Base-by-base conservation (phyloP, 2,888 invertebrate species). In the Chromoteleia sp. region DNA sequence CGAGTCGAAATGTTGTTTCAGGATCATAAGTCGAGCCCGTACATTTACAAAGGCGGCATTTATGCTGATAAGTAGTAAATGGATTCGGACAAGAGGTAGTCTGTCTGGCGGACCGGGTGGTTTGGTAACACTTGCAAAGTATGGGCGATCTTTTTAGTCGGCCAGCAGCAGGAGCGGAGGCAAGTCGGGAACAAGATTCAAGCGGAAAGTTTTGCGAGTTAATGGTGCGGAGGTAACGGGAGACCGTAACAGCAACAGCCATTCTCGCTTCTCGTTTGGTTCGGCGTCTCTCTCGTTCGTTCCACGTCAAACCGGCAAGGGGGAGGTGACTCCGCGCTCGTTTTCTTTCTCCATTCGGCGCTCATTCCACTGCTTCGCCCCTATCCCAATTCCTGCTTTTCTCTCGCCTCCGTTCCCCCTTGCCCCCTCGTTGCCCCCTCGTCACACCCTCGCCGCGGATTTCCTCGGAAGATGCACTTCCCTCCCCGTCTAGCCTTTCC, bases 131-230 rank as follows among this genome's bases (percentile, higher is more conserved):
- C 86, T 89, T 86, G 87, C 88, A 87, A 89, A 89, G 87, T 88
- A 86, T 87, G 83, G 85, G 80, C 70, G 85, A 89, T 89, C 89
- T 88, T 89, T 89, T 88, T 87, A 86, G 87, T 86, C 85, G 85
- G 84, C 84, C 86, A 68, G 80, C 39, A 75, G 82, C 36, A 71
- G 80, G 43, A 75, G 82, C 36, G 74, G 81, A 77, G 78, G 78
- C 85, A 84, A 87, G 88, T 85, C 86, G 88, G 89, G 90, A 90
- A 91, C 89, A 91, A 90, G 91, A 91, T 90, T 90, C 90, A 88
- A 89, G 91, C 90, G 91, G 89, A 91, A 91, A 90, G 91, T 91
- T 91, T 91, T 89, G 89, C 89, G 90, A 90, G 91, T 91, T 91
- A 91, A 91, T 91, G 91, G 91, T 88, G 91, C 89, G 88, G 87